Percentiles rank a stretch among this genome's conserved stretches.
These are phyloP conservation scores for Glareola pratincola DNA, from an alignment of 2,113 vertebrate genomes.

Conservation along the genomic window DNA sequence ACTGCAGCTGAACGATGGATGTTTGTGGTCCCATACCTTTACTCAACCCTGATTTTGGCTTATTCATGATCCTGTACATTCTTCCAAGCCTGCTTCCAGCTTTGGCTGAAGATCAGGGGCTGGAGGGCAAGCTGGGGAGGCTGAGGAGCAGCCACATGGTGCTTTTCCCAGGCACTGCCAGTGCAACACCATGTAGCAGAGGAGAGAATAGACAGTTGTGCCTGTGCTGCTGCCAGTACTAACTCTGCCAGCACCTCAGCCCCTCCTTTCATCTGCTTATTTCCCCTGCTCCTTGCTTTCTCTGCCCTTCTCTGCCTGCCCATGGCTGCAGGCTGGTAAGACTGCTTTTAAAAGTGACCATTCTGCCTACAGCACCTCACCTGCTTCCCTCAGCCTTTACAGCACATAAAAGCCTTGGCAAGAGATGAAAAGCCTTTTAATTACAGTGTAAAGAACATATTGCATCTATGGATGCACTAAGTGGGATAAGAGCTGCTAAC, in stretches of 20 bases:
- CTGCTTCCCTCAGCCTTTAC: neutral
- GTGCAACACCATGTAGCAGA: neutral
- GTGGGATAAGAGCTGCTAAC: slow-evolving; percentile 69
- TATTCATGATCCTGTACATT: neutral
- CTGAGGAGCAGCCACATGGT: neutral
- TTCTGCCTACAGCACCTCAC: neutral
- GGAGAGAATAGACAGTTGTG: neutral
- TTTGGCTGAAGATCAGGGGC: neutral
- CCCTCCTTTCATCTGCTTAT: neutral
- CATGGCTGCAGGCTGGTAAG: neutral
- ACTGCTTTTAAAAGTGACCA: neutral
- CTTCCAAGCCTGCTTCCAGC: neutral
- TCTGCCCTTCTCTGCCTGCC: neutral
- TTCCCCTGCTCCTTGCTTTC: neutral
- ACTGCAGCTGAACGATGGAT: neutral
- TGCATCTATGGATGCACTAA: neutral
- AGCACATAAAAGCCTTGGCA: neutral
- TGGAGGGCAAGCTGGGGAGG: neutral
- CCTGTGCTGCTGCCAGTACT: neutral
- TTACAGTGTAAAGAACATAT: neutral
- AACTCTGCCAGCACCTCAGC: neutral
- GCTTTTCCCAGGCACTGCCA: neutral
- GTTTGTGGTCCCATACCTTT: neutral
- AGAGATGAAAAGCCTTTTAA: neutral
- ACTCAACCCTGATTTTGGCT: neutral